A percentile compares a stretch with the other conserved stretches of the same genome.
Conservation (phyloP, 1,140 invertebrate species). For the Drosophila pseudoobscura region DNA sequence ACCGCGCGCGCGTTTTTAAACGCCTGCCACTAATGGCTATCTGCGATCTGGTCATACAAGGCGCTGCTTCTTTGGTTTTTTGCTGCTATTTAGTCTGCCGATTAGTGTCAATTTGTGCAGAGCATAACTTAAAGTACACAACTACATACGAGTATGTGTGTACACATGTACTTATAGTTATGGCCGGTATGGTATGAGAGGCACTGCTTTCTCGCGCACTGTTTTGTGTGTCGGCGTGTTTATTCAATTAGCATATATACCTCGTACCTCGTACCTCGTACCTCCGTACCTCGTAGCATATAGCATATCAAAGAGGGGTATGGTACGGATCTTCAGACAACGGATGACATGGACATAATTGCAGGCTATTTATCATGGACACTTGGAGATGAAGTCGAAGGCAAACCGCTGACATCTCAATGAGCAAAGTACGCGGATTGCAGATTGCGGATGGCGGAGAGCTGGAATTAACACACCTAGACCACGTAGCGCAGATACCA, state of each 20-base stretch:
- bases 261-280: not conserved
- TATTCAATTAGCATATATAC: slow-evolving; percentile 72
- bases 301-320: slow-evolving; percentile 25
- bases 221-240: slow-evolving; percentile 69
- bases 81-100: slow-evolving; percentile 29
- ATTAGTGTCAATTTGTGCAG: slow-evolving; percentile 68
- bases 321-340: slow-evolving; percentile 13
- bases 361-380: slow-evolving; percentile 75
- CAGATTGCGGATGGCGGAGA: slow-evolving; percentile 33
- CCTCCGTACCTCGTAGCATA: slow-evolving; percentile 37
- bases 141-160: slow-evolving; percentile 15
- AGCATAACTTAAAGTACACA: slow-evolving; percentile 53
- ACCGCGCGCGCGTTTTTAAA: slow-evolving; percentile 16
- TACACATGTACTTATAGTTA: slow-evolving; percentile 33
- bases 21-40: not conserved
- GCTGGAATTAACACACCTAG: slow-evolving; percentile 75
- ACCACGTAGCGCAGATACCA: slow-evolving; percentile 65
- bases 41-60: not conserved
- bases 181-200: slow-evolving; percentile 3
- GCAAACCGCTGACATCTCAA: slow-evolving; percentile 72
- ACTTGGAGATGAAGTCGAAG: slow-evolving; percentile 27
- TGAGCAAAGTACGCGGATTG: slow-evolving; percentile 62
- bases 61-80: slow-evolving; percentile 8
- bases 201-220: slow-evolving; percentile 55
- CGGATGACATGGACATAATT: slow-evolving; percentile 75